These are phyloP conservation scores for Diabrotica balteata DNA, from an alignment of 2,888 invertebrate species.

Conservation along the genomic window DNA sequence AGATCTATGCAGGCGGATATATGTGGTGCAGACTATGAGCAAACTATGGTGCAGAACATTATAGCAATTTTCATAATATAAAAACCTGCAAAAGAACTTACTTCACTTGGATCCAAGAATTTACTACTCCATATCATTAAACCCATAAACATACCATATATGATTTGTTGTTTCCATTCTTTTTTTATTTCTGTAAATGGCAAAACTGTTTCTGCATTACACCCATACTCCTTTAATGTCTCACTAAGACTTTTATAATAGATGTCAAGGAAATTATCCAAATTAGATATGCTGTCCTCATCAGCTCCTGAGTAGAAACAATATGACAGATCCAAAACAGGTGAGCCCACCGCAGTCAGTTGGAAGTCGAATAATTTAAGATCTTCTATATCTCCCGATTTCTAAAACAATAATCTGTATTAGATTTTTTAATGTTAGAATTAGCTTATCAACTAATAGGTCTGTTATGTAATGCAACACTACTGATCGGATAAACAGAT, in stretches of 20 bases:
- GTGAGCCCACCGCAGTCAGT: slow-evolving; percentile 41
- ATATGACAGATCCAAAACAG: slow-evolving; percentile 47
- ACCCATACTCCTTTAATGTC: slow-evolving; percentile 40
- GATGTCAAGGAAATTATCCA: slow-evolving; percentile 44
- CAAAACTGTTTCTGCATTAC: slow-evolving; percentile 37
- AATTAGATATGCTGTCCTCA: slow-evolving; percentile 38
- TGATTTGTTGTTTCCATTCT: slow-evolving; percentile 44
- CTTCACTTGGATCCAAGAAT: no score
- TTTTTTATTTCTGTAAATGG: slow-evolving; percentile 39
- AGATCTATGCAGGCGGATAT: no score
- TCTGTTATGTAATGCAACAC: no score
- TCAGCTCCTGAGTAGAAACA: slow-evolving; percentile 45
- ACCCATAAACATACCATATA: slow-evolving; percentile 40
- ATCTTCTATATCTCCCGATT: slow-evolving; percentile 18
- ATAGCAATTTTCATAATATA: no score
- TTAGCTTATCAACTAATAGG: no score
- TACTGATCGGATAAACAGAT: no score
- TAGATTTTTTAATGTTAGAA: no score
- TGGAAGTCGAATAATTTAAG: slow-evolving; percentile 49
- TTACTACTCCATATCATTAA: no score
- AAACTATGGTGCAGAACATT: no score
- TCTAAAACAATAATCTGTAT: no score
- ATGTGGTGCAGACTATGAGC: no score
- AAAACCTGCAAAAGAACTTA: no score
- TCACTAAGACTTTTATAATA: slow-evolving; percentile 43